Conservation (phyloP, 2,113 vertebrate species). For the Dromas ardeola region DNA sequence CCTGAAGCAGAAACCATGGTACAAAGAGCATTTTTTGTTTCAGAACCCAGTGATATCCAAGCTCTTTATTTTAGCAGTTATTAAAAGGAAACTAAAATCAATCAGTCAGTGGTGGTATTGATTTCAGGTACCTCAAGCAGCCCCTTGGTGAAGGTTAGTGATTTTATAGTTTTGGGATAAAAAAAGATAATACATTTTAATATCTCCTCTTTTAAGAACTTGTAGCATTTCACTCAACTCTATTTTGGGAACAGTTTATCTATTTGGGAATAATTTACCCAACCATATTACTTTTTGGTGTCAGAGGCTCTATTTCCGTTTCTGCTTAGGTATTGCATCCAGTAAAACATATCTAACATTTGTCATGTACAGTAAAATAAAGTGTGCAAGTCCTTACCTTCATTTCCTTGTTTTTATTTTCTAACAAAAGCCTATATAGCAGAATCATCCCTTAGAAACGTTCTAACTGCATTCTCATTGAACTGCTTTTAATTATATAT, state of each 20-base stretch:
- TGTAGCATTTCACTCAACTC: not conserved
- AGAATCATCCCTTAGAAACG: not conserved
- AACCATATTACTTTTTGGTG: not conserved
- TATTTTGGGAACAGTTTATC: not conserved
- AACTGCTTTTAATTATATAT: not conserved
- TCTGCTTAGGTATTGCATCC: not conserved
- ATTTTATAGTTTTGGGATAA: not conserved
- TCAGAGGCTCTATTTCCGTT: not conserved
- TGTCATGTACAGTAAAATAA: not conserved
- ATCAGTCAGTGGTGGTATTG: not conserved
- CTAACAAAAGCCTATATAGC: not conserved
- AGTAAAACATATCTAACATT: not conserved
- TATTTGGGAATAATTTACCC: not conserved
- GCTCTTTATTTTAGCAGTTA: not conserved
- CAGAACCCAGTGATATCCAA: not conserved
- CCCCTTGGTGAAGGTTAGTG: not conserved
- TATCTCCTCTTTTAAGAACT: not conserved
- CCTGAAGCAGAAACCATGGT: not conserved
- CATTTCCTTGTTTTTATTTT: not conserved
- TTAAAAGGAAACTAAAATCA: not conserved
- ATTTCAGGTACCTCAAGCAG: not conserved
- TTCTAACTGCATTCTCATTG: not conserved
- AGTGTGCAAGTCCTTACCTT: not conserved
- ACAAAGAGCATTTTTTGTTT: not conserved
- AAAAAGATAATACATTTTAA: not conserved